Evolutionary conservation across 2,888 invertebrate species (phyloP).

Genomic region (Parnassius orleans): DNA sequence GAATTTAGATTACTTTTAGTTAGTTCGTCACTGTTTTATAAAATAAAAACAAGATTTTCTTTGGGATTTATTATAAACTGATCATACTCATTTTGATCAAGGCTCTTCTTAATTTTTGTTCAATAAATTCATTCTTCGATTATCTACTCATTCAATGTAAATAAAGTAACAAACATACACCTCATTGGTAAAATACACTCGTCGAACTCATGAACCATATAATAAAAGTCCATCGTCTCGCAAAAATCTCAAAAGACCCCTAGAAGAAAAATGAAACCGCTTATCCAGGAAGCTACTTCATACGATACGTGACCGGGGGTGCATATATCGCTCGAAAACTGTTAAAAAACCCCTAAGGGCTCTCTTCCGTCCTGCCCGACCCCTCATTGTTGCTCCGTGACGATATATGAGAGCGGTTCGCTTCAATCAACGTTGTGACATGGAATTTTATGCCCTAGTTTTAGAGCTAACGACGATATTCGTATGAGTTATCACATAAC

Average conservation of each 20-base stretch:
- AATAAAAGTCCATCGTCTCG: conserved; percentile 41
- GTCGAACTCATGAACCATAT: conserved; percentile 17
- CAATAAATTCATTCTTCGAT: too few relatives aligned
- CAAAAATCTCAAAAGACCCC: conserved; percentile 36
- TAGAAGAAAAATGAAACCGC: conserved; percentile 69
- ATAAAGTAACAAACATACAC: neutral
- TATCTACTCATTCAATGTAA: neutral
- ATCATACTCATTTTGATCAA: too few relatives aligned
- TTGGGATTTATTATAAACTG: too few relatives aligned
- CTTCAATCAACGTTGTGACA: conserved; percentile 20
- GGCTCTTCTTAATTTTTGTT: too few relatives aligned
- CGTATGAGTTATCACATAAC: conserved; percentile 33
- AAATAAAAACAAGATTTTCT: too few relatives aligned
- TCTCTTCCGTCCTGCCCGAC: conserved; percentile 36
- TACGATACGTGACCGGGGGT: conserved; percentile 77
- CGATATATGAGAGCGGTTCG: conserved; percentile 19
- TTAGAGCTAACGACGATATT: conserved; percentile 30
- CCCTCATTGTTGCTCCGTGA: conserved; percentile 34
- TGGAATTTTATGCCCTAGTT: conserved; percentile 26
- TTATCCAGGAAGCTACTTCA: conserved; percentile 76
- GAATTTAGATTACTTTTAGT: conserved; percentile 9
- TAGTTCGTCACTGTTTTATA: too few relatives aligned
- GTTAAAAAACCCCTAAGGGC: conserved; percentile 71
- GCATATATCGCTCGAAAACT: conserved; percentile 71
- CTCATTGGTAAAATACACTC: conserved; percentile 2